These are phyloP conservation scores for human DNA, from an alignment of 2,113 vertebrate species.

Conservation along the genomic window DNA sequence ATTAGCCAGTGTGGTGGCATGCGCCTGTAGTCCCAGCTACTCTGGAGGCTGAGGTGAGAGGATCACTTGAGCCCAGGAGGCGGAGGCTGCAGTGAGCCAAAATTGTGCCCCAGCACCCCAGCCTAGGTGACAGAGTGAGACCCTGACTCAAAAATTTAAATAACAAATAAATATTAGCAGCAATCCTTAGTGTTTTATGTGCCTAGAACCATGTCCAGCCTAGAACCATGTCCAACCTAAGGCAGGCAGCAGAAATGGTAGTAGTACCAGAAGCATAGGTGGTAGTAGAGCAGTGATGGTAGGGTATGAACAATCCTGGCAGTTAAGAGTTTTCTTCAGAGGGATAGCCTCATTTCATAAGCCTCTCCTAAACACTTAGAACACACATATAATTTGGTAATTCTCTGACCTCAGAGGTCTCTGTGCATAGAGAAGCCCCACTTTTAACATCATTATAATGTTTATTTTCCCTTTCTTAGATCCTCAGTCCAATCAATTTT, in stretches of 20 bases:
- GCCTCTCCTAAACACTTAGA: slow-evolving; percentile 17
- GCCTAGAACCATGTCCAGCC: not conserved
- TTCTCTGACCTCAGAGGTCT: slow-evolving; percentile 18
- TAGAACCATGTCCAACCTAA: not conserved
- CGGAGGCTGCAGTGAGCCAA: no score
- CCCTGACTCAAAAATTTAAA: no score
- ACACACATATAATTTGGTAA: slow-evolving; percentile 17
- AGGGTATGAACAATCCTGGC: not conserved
- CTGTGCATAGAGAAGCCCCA: not conserved
- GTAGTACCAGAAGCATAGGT: not conserved
- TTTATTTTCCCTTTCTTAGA: slow-evolving; percentile 4
- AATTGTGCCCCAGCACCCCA: no score
- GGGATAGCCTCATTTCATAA: not conserved
- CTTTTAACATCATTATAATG: not conserved
- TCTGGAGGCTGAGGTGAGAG: no score
- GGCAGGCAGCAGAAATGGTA: not conserved
- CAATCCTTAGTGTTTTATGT: slow-evolving; percentile 3
- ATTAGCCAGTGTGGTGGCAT: no score
- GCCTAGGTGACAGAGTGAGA: no score
- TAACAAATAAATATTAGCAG: slow-evolving; percentile 10
- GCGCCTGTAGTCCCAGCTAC: no score
- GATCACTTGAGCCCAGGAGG: no score
- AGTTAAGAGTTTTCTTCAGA: not conserved
- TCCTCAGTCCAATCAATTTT: slow-evolving; percentile 21
- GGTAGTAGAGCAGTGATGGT: not conserved